Conservation (phyloP, 2,797 vertebrate species). For the Takifugu ocellatus region DNA sequence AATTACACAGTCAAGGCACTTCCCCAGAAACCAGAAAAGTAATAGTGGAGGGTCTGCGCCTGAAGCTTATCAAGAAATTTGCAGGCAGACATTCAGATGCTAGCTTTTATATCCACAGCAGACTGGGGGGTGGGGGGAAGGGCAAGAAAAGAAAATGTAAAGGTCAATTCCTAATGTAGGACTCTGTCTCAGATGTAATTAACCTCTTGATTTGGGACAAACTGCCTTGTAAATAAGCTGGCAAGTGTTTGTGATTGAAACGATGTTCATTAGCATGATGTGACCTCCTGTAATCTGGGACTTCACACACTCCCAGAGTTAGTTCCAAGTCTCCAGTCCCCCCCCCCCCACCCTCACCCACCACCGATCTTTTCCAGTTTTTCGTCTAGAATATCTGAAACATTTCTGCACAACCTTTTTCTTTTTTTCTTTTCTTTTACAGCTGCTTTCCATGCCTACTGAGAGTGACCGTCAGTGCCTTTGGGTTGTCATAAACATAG, state of each 20-base stretch:
- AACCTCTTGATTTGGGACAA: conserved; percentile 78
- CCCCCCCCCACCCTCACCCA: background rate
- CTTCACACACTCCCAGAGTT: conserved; percentile 14
- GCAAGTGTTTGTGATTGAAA: conserved; percentile 79
- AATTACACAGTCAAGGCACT: conserved; percentile 93
- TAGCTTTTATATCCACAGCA: conserved; percentile 67
- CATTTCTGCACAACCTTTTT: background rate
- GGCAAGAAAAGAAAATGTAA: conserved; percentile 45
- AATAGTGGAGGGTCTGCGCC: conserved; percentile 90
- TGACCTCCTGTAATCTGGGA: conserved; percentile 77
- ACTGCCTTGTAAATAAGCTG: conserved; percentile 67
- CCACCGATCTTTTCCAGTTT: too few relatives aligned
- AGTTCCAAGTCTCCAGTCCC: conserved; percentile 31
- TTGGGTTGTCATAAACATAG: background rate
- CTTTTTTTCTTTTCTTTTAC: conserved; percentile 5
- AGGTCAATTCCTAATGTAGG: conserved; percentile 69
- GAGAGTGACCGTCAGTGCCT: conserved; percentile 22
- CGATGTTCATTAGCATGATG: conserved; percentile 77
- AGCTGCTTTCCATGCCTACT: conserved; percentile 26
- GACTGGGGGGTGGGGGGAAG: conserved; percentile 23
- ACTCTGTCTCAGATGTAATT: conserved; percentile 79
- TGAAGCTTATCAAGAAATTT: conserved; percentile 90
- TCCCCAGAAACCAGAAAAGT: conserved; percentile 79
- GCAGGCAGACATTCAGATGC: conserved; percentile 84
- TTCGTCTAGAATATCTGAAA: background rate